These are phyloP conservation scores for Bombylius discolor DNA, from an alignment of 2,888 invertebrate species.

Conservation along the genomic window DNA sequence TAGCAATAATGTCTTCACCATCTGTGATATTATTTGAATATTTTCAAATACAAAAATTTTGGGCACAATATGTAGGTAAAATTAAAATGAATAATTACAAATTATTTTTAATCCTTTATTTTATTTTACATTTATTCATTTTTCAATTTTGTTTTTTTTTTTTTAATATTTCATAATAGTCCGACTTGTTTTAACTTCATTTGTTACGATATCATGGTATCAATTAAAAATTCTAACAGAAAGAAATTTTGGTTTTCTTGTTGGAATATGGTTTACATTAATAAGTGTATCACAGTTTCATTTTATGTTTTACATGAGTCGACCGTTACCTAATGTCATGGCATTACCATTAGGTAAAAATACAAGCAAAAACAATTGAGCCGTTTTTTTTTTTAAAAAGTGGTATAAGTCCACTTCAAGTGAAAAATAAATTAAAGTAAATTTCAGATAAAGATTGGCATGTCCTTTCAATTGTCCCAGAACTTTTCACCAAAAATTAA, in stretches of 20 bases:
- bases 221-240: slow-evolving; percentile 60
- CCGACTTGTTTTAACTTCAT: slow-evolving; percentile 61
- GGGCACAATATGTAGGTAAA: slow-evolving; percentile 76
- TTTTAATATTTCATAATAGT: slow-evolving; percentile 42
- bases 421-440: too few species aligned
- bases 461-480: too few species aligned
- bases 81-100: too few species aligned
- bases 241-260: slow-evolving; percentile 62
- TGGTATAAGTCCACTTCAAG: slow-evolving; percentile 19
- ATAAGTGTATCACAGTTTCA: slow-evolving; percentile 92
- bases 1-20: slow-evolving; percentile 68
- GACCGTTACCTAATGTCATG: slow-evolving; percentile 91
- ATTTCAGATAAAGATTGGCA: too few species aligned
- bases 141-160: not conserved
- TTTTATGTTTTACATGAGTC: slow-evolving; percentile 90
- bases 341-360: slow-evolving; percentile 74
- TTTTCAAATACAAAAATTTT: slow-evolving; percentile 66
- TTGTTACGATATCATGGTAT: slow-evolving; percentile 62
- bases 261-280: slow-evolving; percentile 67
- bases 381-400: too few species aligned
- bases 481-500: too few species aligned
- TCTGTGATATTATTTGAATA: slow-evolving; percentile 53
- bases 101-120: too few species aligned
- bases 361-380: slow-evolving; percentile 1
- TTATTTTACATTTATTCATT: not conserved